Conservation (phyloP, 2,797 vertebrate genomes). For the Sebastes oblongus region DNA sequence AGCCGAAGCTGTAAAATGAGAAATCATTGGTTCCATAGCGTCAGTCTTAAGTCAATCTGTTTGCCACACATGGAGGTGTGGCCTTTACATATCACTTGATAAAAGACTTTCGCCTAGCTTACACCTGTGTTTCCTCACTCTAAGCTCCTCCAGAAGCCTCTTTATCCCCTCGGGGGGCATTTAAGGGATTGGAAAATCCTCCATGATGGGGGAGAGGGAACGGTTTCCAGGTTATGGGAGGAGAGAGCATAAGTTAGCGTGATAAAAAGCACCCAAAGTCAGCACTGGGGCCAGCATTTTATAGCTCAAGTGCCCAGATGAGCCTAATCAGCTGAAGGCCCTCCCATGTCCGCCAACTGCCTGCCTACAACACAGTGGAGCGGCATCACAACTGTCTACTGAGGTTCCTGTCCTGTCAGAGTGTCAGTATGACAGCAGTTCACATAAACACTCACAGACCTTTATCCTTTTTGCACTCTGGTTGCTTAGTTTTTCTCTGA, state of each 20-base stretch:
- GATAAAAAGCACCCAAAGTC: background rate
- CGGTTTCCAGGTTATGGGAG: too few relatives aligned
- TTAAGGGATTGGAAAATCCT: background rate
- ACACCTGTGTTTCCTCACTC: background rate
- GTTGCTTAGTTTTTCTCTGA: conserved; percentile 14
- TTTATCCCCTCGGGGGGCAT: background rate
- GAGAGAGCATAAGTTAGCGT: too few relatives aligned
- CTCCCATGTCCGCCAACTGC: background rate
- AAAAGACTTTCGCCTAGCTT: background rate
- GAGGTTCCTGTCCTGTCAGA: conserved; percentile 31
- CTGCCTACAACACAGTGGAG: background rate
- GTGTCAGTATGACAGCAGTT: conserved; percentile 10
- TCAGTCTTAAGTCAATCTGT: too few relatives aligned
- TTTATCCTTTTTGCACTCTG: conserved; percentile 1
- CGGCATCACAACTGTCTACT: background rate
- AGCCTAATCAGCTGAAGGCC: background rate
- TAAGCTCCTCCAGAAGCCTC: background rate
- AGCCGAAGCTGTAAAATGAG: too few relatives aligned
- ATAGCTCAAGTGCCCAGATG: background rate
- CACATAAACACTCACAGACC: background rate
- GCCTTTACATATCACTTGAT: background rate
- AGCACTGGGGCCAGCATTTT: background rate
- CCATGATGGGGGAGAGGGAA: background rate
- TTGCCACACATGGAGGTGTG: too few relatives aligned
- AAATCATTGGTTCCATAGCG: too few relatives aligned